Base-by-base conservation (phyloP, 2,888 invertebrate genomes). In the Matsumyia berberina region DNA sequence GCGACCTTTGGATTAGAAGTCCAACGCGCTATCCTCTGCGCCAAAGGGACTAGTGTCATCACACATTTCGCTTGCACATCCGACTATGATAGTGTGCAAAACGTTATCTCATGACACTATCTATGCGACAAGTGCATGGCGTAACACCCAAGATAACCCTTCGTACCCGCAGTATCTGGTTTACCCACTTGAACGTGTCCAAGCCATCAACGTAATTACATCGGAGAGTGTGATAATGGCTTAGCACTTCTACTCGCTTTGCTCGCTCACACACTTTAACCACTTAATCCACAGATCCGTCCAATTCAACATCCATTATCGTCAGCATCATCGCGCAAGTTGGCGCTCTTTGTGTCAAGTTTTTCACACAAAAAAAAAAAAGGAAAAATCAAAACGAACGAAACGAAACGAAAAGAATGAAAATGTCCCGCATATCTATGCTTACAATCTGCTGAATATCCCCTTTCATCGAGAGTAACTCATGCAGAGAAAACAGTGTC, bases 1-100 rank as follows among this genome's bases (percentile, higher is more conserved):
- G 80, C 83, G 83, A 80, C 83, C 79, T 85, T 85, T 85, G 83
- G 83, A 85, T 85, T 85, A 85, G 83, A 85, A 85, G 83, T 85
- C 83, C 83, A 85, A 85, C 82, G 82, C 82, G 82, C 82, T 83
- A 78, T 83, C 82, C 82, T 83, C 82, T 83, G 78, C 82, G 82
- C 80, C 79, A 85, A 85, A 85, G 83, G 83, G 79, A 85, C 83
- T 0, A 8, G 17, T 69, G 44, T 1, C 24, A 46, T 19, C 11
- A 8, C 39, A 1, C 7, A 0, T 9, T 17, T 66, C 46, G 49
- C 7, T 15, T 72, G 11, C 78, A 72, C 58, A 78, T 15, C 15
- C 55, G 60, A 51, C 66, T 67, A 9, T 17, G 55, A 11, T 8
- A 35, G 37, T 29, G n/a, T n/a, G n/a, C n/a, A 8, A 35, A 64